Base-by-base conservation (phyloP, 2,888 invertebrate genomes). In the Dione juno region DNA sequence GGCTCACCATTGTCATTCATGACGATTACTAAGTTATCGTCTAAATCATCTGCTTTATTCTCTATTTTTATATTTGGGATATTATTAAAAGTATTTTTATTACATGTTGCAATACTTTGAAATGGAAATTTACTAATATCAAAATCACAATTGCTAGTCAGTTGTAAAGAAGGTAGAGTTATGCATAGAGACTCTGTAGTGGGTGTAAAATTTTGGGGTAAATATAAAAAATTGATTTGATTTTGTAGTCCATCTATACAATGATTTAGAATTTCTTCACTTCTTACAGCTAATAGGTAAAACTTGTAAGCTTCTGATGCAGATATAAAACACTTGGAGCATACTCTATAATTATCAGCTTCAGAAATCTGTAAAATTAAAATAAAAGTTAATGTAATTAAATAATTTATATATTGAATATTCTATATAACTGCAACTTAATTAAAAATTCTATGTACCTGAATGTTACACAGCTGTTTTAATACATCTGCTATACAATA, bases 401-500 rank as follows among this genome's bases (percentile, higher is more conserved):
- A 45, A n/a, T 8, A 45, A 16, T 45, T 14, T n/a, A 45, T 8
- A 48, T 48, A n/a, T n/a, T 48, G n/a, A 48, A 16, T n/a, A 45
- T 16, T 45, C 3, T n/a, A 1, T n/a, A 45, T 14, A 43, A 40
- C 19, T 16, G 11, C 37, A 10, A 58, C 9, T 16, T 48, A 19
- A 19, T 41, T 11, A 28, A 13, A 53, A 14, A 2, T 14, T n/a
- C 14, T 52, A 1, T 14, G 58, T 58, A 76, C 75, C 70, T 72
- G 65, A 54, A 72, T 61, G 50, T 63, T 59, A 65, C 74, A 77
- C 54, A 92, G 69, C 57, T 82, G 79, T 68, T 81, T 75, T 0
- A 92, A 74, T 10, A 89, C 81, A 77, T 90, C 87, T 28, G 90
- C 90, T 66, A 90, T 81, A 73, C 89, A 88, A 79, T 84, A 91